Evolutionary conservation across 2,888 invertebrate species (phyloP).

Genomic region (Smittia aterrima): DNA sequence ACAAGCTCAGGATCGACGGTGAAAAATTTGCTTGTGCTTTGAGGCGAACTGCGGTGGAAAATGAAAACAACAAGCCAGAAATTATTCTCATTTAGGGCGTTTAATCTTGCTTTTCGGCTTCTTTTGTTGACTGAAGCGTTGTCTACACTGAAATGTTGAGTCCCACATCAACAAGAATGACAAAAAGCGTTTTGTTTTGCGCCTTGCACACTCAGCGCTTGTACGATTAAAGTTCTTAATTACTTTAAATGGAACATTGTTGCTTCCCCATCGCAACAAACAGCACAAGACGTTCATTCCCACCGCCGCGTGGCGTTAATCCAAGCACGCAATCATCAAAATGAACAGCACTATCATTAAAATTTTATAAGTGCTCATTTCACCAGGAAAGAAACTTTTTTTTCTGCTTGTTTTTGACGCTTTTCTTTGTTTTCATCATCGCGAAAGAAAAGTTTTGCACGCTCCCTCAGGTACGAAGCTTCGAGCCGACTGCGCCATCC

Average conservation of each 20-base stretch:
- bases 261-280: too few species aligned
- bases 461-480: background rate
- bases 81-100: background rate
- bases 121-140: background rate
- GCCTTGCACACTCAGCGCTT: too few species aligned
- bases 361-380: slow-evolving; percentile 32
- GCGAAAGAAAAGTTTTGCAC: background rate
- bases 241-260: too few species aligned
- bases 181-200: too few species aligned
- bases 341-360: slow-evolving; percentile 36
- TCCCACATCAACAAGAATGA: too few species aligned
- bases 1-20: background rate
- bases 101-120: background rate
- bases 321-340: slow-evolving; percentile 32
- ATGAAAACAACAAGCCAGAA: background rate
- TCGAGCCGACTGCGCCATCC: background rate
- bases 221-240: too few species aligned
- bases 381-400: background rate
- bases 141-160: background rate
- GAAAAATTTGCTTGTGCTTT: background rate
- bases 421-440: background rate
- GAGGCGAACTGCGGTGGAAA: background rate
- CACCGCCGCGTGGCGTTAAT: too few species aligned
- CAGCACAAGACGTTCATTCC: too few species aligned
- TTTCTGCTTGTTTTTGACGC: background rate